These are phyloP conservation scores for Drosophila fungiperda DNA, from an alignment of 2,888 invertebrate species.

Conservation along the genomic window DNA sequence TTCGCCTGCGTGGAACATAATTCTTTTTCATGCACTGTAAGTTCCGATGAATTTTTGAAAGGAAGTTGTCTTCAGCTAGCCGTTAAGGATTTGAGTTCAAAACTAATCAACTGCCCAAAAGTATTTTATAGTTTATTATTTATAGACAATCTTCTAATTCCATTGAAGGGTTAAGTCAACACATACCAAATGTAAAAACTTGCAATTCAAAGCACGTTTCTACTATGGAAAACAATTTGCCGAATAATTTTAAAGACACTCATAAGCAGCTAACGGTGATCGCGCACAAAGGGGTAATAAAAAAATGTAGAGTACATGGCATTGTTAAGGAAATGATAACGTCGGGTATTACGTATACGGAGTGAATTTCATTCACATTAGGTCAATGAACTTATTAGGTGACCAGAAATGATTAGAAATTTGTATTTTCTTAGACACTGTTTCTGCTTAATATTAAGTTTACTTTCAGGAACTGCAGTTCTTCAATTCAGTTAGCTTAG, in stretches of 20 bases:
- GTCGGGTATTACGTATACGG: slow-evolving; percentile 48
- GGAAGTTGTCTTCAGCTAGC: background rate
- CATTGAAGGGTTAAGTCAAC: slow-evolving; percentile 1
- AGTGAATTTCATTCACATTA: slow-evolving; percentile 62
- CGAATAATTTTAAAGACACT: slow-evolving; percentile 34
- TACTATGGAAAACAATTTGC: slow-evolving; percentile 74
- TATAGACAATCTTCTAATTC: slow-evolving; percentile 2
- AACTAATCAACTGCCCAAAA: background rate
- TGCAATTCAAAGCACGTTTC: slow-evolving; percentile 66
- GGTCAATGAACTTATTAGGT: slow-evolving; percentile 63
- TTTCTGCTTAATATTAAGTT: background rate
- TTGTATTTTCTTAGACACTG: background rate
- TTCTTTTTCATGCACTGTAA: slow-evolving; percentile 41
- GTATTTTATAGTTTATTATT: background rate
- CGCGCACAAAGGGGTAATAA: slow-evolving; percentile 56
- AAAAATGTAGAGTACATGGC: slow-evolving; percentile 62
- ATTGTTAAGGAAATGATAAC: slow-evolving; percentile 60
- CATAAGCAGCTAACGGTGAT: slow-evolving; percentile 66
- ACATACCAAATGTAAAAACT: background rate
- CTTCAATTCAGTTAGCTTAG: background rate
- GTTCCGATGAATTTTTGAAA: slow-evolving; percentile 57
- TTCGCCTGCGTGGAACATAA: slow-evolving; percentile 62
- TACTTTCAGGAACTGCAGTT: slow-evolving; percentile 17
- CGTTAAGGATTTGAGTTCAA: slow-evolving; percentile 43
- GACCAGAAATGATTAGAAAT: background rate